phyloP scores from a whole-genome alignment of 2,888 invertebrate genomes.

The Lasioglossum leucozonium region DNA sequence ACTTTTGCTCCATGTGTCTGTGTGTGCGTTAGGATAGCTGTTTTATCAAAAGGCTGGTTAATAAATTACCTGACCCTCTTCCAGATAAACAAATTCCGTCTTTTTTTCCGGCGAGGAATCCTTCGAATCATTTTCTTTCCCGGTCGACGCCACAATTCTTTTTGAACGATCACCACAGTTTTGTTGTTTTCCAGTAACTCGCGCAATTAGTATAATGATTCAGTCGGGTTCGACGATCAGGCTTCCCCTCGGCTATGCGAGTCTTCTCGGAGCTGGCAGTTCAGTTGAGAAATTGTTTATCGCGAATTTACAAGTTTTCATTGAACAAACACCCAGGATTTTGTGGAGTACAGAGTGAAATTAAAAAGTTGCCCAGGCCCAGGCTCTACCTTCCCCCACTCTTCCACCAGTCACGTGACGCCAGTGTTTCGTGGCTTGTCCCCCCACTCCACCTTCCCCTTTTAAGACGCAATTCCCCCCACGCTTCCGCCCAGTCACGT shows the following conservation, averaged over 20 bases:
- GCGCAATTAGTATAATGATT: slow-evolving; percentile 61
- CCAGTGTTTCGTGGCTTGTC: no score
- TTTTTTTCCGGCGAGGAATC: slow-evolving; percentile 28
- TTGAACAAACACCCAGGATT: no score
- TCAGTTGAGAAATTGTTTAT: slow-evolving; percentile 26
- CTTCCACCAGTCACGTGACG: no score
- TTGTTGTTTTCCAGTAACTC: slow-evolving; percentile 47
- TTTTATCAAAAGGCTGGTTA: slow-evolving; percentile 53
- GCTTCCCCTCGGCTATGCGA: slow-evolving; percentile 15
- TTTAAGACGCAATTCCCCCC: no score
- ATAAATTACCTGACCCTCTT: slow-evolving; percentile 67
- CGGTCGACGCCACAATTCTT: slow-evolving; percentile 3
- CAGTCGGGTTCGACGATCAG: slow-evolving; percentile 52
- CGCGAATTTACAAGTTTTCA: not conserved
- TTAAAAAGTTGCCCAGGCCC: no score
- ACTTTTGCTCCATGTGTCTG: not conserved
- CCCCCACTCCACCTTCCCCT: no score
- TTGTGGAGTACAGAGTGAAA: no score
- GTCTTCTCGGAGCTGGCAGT: slow-evolving; percentile 37
- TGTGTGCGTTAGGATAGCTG: not conserved
- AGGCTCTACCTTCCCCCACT: no score
- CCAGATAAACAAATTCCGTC: slow-evolving; percentile 49
- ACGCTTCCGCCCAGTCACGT: no score
- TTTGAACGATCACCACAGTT: not conserved
- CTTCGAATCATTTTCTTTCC: slow-evolving; percentile 24